A percentile compares a stretch with the other conserved stretches of the same genome.
Evolutionary conservation across 1,140 invertebrate species (phyloP).

Genomic region (Trachelipus rathkii): DNA sequence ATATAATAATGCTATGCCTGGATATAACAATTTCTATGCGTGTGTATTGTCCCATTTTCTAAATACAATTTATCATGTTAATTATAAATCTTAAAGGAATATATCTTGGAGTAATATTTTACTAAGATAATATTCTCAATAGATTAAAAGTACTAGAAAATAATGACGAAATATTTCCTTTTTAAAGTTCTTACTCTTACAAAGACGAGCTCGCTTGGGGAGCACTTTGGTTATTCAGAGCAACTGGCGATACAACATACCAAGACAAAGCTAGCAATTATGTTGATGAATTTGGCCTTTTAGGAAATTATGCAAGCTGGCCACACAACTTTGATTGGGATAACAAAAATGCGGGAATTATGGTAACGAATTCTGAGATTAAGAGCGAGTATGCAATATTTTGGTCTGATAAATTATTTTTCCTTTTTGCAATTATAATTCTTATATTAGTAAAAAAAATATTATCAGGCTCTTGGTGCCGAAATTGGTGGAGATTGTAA

Average conservation of each 20-base stretch:
- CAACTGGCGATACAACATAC: conserved; percentile 49
- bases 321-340: conserved; percentile 26
- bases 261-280: conserved; percentile 48
- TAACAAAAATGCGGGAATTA: conserved; percentile 26
- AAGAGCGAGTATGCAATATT: not conserved
- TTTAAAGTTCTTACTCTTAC: conserved; percentile 48
- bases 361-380: conserved; percentile 5
- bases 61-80: too few species aligned
- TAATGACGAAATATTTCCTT: too few species aligned
- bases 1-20: conserved; percentile 50
- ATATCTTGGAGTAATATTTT: too few species aligned
- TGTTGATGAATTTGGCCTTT: conserved; percentile 53
- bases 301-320: conserved; percentile 34
- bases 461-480: too few species aligned
- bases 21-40: conserved; percentile 44
- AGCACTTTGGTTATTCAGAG: conserved; percentile 60
- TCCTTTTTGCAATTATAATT: not conserved
- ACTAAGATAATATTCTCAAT: too few species aligned
- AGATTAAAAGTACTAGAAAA: too few species aligned
- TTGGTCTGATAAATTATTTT: not conserved
- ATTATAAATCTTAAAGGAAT: too few species aligned
- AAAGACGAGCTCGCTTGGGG: conserved; percentile 62
- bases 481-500: too few species aligned
- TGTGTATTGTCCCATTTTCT: not conserved
- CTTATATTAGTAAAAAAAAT: not conserved